Base-by-base conservation (phyloP, 2,113 vertebrate species). In the Chinchilla lanigera region DNA sequence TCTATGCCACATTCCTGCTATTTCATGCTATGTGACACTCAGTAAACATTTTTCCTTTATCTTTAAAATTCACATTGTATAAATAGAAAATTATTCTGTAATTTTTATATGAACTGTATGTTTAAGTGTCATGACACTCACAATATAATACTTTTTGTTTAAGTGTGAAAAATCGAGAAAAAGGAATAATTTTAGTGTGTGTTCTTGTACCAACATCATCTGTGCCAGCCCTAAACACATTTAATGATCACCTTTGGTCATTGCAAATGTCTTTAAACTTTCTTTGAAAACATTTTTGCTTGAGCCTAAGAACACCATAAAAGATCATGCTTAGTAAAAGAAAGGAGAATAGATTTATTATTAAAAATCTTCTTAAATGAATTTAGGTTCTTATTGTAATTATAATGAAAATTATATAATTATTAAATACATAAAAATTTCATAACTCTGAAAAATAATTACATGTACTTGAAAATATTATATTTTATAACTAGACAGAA, bases 381-480 rank as follows among this genome's bases (percentile, higher is more conserved):
- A 95, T 52, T 2, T 16, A 41, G 7, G 63, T 84, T 80, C 11
- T 89, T 85, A 52, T 22, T 90, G 16, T 86, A 69, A 1, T n/a
- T 58, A 47, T 19, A 69, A 35, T 90, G 13, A n/a, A 47, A 75
- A 63, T 95, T 89, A 90, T 54, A 60, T 1, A 85, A n/a, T 63
- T 91, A 83, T 71, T 86, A 89, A 94, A 19, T 67, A 50, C 24
- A 84, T 93, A 73, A 35, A 16, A 96, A 11, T 60, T 78, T 89
- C 93, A 89, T 67, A 80, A 63, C 24, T 5, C 24, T 75, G 24
- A 44, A 85, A 94, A 92, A 92, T 85, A 94, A 60, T 71, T 97
- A 8, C n/a, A 92, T 44, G 83, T 26, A 56, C 54, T 56, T 97
- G 26, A 81, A 90, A 96, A 91, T 94, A 92, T 91, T 86, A 30